Conservation (phyloP, 2,113 vertebrate genomes). For the Danionella cerebrum region DNA sequence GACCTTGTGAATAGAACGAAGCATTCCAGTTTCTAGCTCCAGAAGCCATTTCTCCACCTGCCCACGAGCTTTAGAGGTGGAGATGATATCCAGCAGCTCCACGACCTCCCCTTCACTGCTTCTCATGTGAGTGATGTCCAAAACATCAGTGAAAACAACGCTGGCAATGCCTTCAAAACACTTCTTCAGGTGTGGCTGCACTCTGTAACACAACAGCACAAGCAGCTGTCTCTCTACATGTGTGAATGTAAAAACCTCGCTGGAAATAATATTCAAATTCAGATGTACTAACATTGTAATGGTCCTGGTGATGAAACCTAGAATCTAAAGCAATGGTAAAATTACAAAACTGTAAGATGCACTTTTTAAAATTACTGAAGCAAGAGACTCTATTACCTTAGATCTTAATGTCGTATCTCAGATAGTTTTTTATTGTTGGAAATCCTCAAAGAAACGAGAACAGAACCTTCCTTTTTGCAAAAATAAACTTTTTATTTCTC, state of each 20-base stretch:
- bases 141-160: conserved; percentile 75
- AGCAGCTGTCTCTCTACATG: too few relatives aligned
- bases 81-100: conserved; percentile 70
- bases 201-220: conserved; percentile 50
- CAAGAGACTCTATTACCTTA: not conserved
- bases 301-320: too few relatives aligned
- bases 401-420: not conserved
- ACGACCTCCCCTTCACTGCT: conserved; percentile 83
- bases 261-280: too few relatives aligned
- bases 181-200: conserved; percentile 85
- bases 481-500: not conserved
- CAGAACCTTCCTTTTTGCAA: not conserved
- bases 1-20: conserved; percentile 79
- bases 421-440: not conserved
- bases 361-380: not conserved
- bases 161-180: conserved; percentile 87
- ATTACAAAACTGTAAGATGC: too few relatives aligned
- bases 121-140: conserved; percentile 84
- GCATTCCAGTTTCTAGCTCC: conserved; percentile 76
- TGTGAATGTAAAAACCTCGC: too few relatives aligned
- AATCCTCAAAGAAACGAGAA: not conserved
- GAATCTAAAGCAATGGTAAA: too few relatives aligned
- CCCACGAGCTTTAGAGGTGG: conserved; percentile 77
- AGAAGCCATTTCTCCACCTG: conserved; percentile 87
- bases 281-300: too few relatives aligned